Percentiles rank a stretch among this genome's conserved stretches.
Evolutionary conservation across 2,113 vertebrate species (phyloP).

Genomic region (Pollachius pollachius): DNA sequence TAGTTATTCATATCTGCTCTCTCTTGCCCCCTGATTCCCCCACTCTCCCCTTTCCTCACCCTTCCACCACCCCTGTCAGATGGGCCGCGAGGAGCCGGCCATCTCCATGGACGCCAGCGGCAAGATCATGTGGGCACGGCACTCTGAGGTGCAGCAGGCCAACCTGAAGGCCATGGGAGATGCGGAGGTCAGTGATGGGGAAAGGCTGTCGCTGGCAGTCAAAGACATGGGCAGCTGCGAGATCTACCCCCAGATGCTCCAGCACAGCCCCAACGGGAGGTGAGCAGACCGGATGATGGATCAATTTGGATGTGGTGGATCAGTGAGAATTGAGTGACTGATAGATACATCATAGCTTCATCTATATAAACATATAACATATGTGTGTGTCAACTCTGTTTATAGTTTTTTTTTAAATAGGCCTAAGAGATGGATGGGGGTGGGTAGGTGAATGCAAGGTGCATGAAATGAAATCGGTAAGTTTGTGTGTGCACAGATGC

Average conservation of each 20-base stretch:
- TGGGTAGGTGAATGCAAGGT: too few species aligned
- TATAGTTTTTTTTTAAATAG: too few species aligned
- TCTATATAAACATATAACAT: too few species aligned
- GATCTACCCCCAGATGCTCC: conserved; percentile 94
- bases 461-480: too few species aligned
- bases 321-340: too few species aligned
- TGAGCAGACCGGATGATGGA: conserved; percentile 46
- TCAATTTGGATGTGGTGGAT: not conserved
- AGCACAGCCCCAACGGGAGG: conserved; percentile 93
- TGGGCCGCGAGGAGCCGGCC: conserved; percentile 92
- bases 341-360: too few species aligned
- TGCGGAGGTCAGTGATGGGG: conserved; percentile 88
- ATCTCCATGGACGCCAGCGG: conserved; percentile 97
- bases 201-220: conserved; percentile 84
- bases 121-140: conserved; percentile 94
- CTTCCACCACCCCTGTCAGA: conserved; percentile 58
- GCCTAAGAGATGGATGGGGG: too few species aligned
- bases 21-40: not conserved
- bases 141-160: conserved; percentile 92
- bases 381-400: too few species aligned
- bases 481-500: too few species aligned
- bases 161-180: conserved; percentile 95
- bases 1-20: not conserved
- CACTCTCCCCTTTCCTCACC: not conserved
- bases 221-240: conserved; percentile 98